These are phyloP conservation scores for Bos javanicus DNA, from an alignment of 2,113 vertebrate species.

Conservation along the genomic window DNA sequence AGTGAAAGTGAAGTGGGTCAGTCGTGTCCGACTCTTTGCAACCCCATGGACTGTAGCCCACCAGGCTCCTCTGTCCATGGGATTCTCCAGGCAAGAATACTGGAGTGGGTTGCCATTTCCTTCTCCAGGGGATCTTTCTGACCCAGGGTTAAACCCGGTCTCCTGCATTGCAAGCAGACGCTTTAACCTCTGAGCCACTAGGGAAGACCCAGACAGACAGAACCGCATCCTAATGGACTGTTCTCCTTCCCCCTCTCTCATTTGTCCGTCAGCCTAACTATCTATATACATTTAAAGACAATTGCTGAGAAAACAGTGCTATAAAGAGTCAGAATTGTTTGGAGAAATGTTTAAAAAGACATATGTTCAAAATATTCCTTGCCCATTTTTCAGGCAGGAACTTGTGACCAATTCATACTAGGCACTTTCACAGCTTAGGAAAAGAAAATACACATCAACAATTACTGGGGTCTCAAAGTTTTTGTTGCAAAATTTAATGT, in stretches of 20 bases:
- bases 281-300: not conserved
- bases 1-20: too few relatives aligned
- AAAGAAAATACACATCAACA: not conserved
- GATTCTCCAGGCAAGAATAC: too few relatives aligned
- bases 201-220: not conserved
- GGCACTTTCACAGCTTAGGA: not conserved
- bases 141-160: too few relatives aligned
- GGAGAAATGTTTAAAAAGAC: not conserved
- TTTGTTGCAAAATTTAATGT: not conserved
- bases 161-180: too few relatives aligned
- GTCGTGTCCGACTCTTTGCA: accelerated
- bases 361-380: not conserved
- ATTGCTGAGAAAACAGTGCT: not conserved
- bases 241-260: not conserved
- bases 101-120: too few relatives aligned
- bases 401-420: not conserved
- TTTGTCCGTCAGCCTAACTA: not conserved
- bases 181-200: too few relatives aligned
- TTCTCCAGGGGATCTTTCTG: too few relatives aligned
- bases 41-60: too few relatives aligned
- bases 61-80: too few relatives aligned
- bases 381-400: not conserved
- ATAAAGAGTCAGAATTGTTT: not conserved
- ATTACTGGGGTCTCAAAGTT: not conserved
- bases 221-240: not conserved